These are phyloP conservation scores for Conus betulinus DNA, from an alignment of 1,140 invertebrate species.

Conservation along the genomic window DNA sequence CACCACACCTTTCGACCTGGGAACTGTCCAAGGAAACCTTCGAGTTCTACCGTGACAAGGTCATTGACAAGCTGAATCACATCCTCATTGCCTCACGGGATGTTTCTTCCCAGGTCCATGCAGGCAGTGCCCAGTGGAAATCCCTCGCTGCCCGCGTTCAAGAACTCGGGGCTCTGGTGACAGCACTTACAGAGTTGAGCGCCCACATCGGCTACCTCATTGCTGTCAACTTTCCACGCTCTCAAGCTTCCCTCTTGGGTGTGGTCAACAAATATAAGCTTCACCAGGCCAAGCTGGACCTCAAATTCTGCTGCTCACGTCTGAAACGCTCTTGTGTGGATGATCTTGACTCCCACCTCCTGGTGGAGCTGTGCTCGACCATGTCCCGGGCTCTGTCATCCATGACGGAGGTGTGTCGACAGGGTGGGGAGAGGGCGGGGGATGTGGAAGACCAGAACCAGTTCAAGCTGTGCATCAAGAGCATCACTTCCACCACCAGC, in stretches of 20 bases:
- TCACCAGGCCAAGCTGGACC: conserved; percentile 58
- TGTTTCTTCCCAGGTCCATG: conserved; percentile 40
- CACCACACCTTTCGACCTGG: conserved; percentile 43
- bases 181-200: conserved; percentile 58
- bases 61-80: conserved; percentile 52
- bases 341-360: conserved; percentile 60
- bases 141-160: conserved; percentile 53
- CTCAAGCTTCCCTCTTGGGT: conserved; percentile 52
- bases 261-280: conserved; percentile 62
- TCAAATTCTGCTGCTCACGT: conserved; percentile 61
- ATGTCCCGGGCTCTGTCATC: conserved; percentile 61
- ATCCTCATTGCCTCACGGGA: conserved; percentile 53
- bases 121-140: conserved; percentile 47
- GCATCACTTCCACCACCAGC: conserved; percentile 64
- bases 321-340: conserved; percentile 57
- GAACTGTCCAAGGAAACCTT: conserved; percentile 40
- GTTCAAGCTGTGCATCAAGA: conserved; percentile 69
- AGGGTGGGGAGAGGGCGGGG: conserved; percentile 55
- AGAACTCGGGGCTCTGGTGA: conserved; percentile 52
- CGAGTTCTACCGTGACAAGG: conserved; percentile 49
- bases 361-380: conserved; percentile 64
- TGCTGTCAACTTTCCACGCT: conserved; percentile 51
- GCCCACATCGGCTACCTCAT: conserved; percentile 63
- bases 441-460: conserved; percentile 60
- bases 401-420: conserved; percentile 63